A percentile compares a stretch with the other conserved stretches of the same genome.
Conservation (phyloP, 64 coral and sea anemone genomes). For the Pocillopora damicornis region DNA sequence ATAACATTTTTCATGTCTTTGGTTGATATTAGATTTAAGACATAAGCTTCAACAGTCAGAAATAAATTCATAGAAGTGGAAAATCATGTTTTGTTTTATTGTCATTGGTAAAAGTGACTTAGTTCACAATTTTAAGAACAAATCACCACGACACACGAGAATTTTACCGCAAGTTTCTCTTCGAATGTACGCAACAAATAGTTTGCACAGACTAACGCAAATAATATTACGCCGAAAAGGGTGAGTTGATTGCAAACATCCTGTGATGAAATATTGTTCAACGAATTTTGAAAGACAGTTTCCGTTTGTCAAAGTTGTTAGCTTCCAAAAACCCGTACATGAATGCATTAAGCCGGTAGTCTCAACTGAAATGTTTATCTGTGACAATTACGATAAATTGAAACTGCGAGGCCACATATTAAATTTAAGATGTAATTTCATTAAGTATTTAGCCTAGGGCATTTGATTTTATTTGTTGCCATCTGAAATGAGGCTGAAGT, state of each 20-base stretch:
- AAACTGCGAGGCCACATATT: background rate
- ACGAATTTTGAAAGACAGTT: conserved; percentile 9
- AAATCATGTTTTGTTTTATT: too few relatives aligned
- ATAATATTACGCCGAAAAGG: conserved; percentile 11
- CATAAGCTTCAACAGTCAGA: too few relatives aligned
- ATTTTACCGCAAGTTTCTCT: too few relatives aligned
- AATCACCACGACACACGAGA: too few relatives aligned
- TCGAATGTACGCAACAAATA: background rate
- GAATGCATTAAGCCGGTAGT: background rate
- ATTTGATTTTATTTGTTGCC: background rate
- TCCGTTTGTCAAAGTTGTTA: conserved; percentile 26
- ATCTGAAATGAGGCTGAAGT: background rate
- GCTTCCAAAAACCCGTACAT: background rate
- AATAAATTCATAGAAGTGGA: too few relatives aligned
- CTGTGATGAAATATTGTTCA: conserved; percentile 28
- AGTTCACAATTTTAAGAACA: too few relatives aligned
- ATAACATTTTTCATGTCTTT: too few relatives aligned
- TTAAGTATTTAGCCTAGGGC: background rate
- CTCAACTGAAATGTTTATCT: background rate
- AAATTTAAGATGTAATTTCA: background rate
- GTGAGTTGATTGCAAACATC: conserved; percentile 17
- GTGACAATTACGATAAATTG: background rate
- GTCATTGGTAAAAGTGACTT: too few relatives aligned
- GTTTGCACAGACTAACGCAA: background rate
- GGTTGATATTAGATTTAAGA: too few relatives aligned